These are phyloP conservation scores for Aelia acuminata DNA, from an alignment of 2,888 invertebrate genomes.

Conservation along the genomic window DNA sequence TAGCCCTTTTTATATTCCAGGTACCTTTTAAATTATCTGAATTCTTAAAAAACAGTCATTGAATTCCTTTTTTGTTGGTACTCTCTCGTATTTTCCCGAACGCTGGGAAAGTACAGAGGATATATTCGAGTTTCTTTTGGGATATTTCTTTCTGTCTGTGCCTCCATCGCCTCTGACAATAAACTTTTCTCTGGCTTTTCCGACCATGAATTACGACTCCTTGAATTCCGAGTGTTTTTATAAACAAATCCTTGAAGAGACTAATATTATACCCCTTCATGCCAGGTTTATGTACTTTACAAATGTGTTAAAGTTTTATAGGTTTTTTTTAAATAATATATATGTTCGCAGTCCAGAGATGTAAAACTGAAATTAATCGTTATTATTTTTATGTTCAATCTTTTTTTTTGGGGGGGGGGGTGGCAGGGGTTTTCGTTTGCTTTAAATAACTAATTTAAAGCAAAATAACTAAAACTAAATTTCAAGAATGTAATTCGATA, in stretches of 20 bases:
- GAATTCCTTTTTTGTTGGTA: neutral
- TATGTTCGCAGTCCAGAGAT: too few relatives aligned
- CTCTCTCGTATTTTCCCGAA: neutral
- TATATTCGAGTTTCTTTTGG: neutral
- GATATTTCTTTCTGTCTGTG: slow-evolving; percentile 1
- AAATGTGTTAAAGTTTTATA: neutral
- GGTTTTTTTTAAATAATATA: too few relatives aligned
- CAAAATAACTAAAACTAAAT: too few relatives aligned
- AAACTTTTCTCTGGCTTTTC: neutral
- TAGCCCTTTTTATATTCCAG: neutral
- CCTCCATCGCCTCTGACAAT: neutral
- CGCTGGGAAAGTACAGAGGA: neutral
- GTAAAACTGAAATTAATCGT: too few relatives aligned
- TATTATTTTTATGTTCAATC: too few relatives aligned
- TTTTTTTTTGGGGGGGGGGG: too few relatives aligned
- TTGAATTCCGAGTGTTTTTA: slow-evolving; percentile 22
- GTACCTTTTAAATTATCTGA: neutral
- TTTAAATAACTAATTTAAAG: too few relatives aligned
- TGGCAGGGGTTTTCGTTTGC: too few relatives aligned
- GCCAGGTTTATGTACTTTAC: neutral
- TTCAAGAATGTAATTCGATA: too few relatives aligned
- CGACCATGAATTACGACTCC: slow-evolving; percentile 3
- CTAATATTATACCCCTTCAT: neutral
- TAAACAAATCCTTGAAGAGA: neutral
- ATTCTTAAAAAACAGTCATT: neutral